Conservation (phyloP, 2,797 vertebrate species). For the Spondyliosoma cantharus region DNA sequence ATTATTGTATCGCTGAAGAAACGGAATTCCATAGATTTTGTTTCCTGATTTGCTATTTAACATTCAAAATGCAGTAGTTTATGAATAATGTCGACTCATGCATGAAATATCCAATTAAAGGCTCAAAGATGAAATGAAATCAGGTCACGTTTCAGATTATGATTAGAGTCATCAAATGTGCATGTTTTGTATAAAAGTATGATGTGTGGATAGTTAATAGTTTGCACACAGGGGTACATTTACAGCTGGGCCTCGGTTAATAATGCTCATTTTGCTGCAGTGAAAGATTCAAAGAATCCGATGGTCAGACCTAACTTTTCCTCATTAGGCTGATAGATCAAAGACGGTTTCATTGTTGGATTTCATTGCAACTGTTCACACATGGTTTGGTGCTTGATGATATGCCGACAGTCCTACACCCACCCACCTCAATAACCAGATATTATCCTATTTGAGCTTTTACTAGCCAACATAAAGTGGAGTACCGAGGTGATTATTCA, state of each 20-base stretch:
- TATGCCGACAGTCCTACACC: conserved; percentile 8
- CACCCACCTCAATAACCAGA: conserved; percentile 45
- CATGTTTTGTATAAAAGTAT: conserved; percentile 1
- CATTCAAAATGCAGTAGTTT: conserved; percentile 5
- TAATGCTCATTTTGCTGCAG: conserved; percentile 11
- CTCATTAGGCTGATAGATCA: conserved; percentile 1
- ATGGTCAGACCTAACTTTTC: not conserved
- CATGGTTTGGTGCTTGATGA: conserved; percentile 27
- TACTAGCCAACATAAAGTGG: conserved; percentile 71
- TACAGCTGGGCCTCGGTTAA: conserved; percentile 39
- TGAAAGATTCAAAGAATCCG: conserved; percentile 6
- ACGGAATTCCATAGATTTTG: not conserved
- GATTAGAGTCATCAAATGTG: not conserved
- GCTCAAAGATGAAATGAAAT: not conserved
- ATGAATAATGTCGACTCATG: not conserved
- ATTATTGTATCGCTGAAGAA: conserved; percentile 1
- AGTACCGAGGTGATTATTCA: conserved; percentile 66
- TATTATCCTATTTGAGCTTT: conserved; percentile 74
- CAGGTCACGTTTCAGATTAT: conserved; percentile 2
- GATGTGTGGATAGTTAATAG: conserved; percentile 17
- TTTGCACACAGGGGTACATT: conserved; percentile 29
- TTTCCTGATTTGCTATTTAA: not conserved
- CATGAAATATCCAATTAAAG: conserved; percentile 12
- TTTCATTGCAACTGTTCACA: conserved; percentile 16
- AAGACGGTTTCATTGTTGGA: not conserved